Evolutionary conservation across 1,140 invertebrate genomes (phyloP), one percentile per base, ranked within the genome.

Genomic region (Cotesia typhae): DNA sequence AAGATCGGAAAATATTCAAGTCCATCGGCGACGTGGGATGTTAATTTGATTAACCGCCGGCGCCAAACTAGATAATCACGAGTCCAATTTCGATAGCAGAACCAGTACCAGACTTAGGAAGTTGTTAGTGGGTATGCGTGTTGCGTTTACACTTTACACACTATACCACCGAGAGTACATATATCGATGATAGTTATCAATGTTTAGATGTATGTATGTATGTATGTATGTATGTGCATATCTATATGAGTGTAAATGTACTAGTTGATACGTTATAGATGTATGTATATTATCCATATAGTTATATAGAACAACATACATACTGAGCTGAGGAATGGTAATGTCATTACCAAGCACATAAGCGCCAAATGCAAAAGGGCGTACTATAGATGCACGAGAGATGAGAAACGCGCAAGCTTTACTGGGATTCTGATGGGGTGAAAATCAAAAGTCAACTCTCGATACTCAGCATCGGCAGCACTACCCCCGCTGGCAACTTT

Each of bases 21-120:
- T 67, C 52, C 51, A 67, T 67, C 47, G 52, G 52, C 66, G 68
- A 74, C 68, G 52, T 67, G 52, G 70, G n/a, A 66, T 63, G 63
- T 74, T 71, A 74, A 74, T 74, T 74, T 65, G 69, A 74, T 74
- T 74, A 74, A 74, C 66, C 65, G 47, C 66, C 65, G 73, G 70
- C 73, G 73, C 73, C 64, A 74, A 71, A 71, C 73, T 74, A 69
- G 73, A 71, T 68, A 74, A 65, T 74, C 73, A 67, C 69, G 65
- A 74, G 69, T 74, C 57, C 55, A 74, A 71, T 74, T 71, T 74
- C 70, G 69, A 74, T 74, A 71, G 36, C 70, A 71, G 41, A 47
- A 47, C 41, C 41, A 47, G 41, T 7, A 47, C 41, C 41, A 47
- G 55, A 74, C 65, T 71, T 68, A 67, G 69, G 65, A 74, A 74